Base-by-base conservation (phyloP, 2,113 vertebrate genomes). In the Etheostoma spectabile region DNA sequence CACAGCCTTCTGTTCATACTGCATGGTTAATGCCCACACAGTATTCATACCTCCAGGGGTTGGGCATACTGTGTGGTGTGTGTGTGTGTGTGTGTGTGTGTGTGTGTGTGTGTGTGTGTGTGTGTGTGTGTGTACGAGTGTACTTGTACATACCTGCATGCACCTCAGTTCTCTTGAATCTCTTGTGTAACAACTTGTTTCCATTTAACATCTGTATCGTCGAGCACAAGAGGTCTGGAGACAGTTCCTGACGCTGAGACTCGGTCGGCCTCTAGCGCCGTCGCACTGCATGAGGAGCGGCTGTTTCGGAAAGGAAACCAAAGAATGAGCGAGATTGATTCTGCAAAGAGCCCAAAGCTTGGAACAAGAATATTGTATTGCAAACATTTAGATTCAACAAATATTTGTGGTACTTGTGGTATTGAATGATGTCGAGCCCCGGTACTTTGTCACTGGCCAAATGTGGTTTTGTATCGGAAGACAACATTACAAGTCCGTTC, bases 11-110 rank as follows among this genome's bases (percentile, higher is more conserved):
- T 88, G 78, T 86, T 88, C 59, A 56, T 27, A 45, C 76, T 77
- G 62, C 70, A 65, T 64, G 75, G 68, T 74, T 56, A n/a, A 77
- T 77, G 84, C 84, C 84, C 84, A 86, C 84, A 82, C 83, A 82
- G 42, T 55, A 14, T 52, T 77, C 81, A 49, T 80, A 46, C 63
- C 89, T 86, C 53, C 78, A 60, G 75, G 86, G 74, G 76, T 72
- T 21, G 57, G 35, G 56, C 48, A 12, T 30, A 19, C 45, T 81
- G 57, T 63, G 64, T 38, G 19, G n/a, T n/a, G n/a, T n/a, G n/a
- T n/a, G 1, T 8, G 62, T 52, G 57, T 61, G 30, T n/a, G 0
- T 52, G 22, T 53, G n/a, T 33, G 62, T 48, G 27, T 81, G 57
- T 63, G 64, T 38, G 19, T 83, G 61, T 38, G 55, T 59, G 19